Conservation (phyloP, 1,140 invertebrate genomes). For the Cyrtorhinus lividipennis region DNA sequence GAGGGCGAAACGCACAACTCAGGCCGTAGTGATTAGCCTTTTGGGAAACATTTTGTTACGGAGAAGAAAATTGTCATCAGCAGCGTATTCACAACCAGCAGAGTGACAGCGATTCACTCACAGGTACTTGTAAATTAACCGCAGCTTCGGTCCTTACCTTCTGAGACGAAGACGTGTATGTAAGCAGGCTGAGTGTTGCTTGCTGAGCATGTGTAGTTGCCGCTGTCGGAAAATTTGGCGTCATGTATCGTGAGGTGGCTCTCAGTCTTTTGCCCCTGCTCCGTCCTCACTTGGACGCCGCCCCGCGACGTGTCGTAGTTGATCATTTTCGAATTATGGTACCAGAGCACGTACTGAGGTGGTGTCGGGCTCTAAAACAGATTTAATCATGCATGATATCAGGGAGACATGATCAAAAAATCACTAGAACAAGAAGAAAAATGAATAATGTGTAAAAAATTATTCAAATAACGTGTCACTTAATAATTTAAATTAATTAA, state of each 20-base stretch:
- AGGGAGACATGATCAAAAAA: too few species aligned
- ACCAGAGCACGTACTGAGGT: slow-evolving; percentile 83
- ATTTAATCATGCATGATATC: too few species aligned
- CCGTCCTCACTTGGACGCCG: slow-evolving; percentile 71
- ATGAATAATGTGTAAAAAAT: too few species aligned
- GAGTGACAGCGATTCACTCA: too few species aligned
- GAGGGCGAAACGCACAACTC: too few species aligned
- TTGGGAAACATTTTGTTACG: too few species aligned
- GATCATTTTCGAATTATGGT: slow-evolving; percentile 83
- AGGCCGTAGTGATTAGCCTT: too few species aligned
- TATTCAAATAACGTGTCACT: too few species aligned
- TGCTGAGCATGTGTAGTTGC: slow-evolving; percentile 80
- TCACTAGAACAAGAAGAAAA: too few species aligned
- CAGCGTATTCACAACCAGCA: too few species aligned
- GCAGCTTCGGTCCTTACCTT: slow-evolving; percentile 47
- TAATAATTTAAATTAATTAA: too few species aligned
- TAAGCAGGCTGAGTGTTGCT: slow-evolving; percentile 77
- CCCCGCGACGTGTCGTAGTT: slow-evolving; percentile 76
- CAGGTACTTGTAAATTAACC: neutral
- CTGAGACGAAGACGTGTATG: slow-evolving; percentile 77
- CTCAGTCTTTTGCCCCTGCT: slow-evolving; percentile 65
- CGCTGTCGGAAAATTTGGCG: slow-evolving; percentile 69
- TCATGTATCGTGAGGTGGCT: slow-evolving; percentile 66
- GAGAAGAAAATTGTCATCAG: too few species aligned
- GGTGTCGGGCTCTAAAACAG: slow-evolving; percentile 65